Evolutionary conservation across 2,888 invertebrate genomes (phyloP).

Genomic region (Leptinotarsa rubiginosa): DNA sequence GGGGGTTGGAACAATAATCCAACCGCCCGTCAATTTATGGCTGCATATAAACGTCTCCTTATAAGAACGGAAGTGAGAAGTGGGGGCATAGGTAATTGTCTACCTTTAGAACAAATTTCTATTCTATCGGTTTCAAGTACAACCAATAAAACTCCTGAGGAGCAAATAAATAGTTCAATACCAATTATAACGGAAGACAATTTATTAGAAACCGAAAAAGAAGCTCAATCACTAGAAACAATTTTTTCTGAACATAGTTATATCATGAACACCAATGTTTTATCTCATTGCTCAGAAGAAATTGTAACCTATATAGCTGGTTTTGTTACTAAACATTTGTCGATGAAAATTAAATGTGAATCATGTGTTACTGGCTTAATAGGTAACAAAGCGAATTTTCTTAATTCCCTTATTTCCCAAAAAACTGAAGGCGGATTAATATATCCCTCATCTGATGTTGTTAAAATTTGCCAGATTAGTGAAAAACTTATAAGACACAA

Average conservation of each 20-base stretch:
- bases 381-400: conserved; percentile 1
- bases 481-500: conserved; percentile 1
- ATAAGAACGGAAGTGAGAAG: conserved; percentile 1
- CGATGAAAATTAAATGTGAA: not conserved
- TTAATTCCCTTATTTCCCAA: not conserved
- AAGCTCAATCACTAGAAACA: not conserved
- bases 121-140: not conserved
- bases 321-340: not conserved
- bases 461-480: not conserved
- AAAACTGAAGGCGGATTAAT: conserved; percentile 1
- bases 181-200: not conserved
- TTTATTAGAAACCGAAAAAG: not conserved
- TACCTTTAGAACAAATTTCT: not conserved
- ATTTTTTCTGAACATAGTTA: not conserved
- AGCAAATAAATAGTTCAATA: not conserved
- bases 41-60: not conserved
- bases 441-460: not conserved
- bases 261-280: not conserved
- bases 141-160: not conserved
- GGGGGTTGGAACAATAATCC: not conserved
- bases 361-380: not conserved
- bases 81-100: not conserved
- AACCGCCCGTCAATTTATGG: not conserved
- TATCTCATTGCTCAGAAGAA: not conserved
- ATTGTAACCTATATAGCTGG: not conserved